phyloP scores from a whole-genome alignment of 2,113 vertebrate species.

The Colistium nudipinnis region DNA sequence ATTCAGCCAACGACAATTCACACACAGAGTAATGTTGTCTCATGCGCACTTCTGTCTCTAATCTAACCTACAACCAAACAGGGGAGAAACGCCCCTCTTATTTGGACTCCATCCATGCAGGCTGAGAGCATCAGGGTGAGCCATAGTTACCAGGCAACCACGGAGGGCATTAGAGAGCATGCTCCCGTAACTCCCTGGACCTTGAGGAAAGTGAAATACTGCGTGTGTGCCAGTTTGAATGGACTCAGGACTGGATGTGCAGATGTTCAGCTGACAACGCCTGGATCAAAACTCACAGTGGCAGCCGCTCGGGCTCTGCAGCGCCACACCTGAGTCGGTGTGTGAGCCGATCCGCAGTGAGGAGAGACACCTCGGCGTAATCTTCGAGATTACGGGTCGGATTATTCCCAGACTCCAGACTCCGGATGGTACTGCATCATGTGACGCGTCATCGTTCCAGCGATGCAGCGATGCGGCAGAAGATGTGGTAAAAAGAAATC shows the following conservation, averaged over 20 bases:
- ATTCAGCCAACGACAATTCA: background rate
- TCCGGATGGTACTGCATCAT: constrained; percentile 1
- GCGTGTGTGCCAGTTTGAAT: constrained; percentile 19
- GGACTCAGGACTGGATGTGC: constrained; percentile 37
- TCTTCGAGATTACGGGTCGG: background rate
- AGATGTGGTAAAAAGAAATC: background rate
- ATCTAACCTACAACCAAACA: constrained; percentile 22
- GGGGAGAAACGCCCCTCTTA: background rate
- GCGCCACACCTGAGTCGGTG: constrained; percentile 17
- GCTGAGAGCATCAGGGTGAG: constrained; percentile 36
- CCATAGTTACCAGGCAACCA: constrained; percentile 63
- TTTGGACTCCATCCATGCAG: constrained; percentile 26
- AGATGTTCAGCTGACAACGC: constrained; percentile 5
- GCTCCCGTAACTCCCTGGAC: constrained; percentile 25
- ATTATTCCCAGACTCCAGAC: background rate
- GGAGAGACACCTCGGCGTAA: background rate
- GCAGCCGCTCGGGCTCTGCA: background rate
- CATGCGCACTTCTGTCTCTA: background rate
- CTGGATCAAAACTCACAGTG: too few relatives aligned
- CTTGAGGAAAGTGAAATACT: constrained; percentile 32
- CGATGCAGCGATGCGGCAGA: constrained; percentile 58
- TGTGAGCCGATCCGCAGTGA: constrained; percentile 20
- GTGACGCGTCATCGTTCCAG: constrained; percentile 5
- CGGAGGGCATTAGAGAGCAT: constrained; percentile 37
- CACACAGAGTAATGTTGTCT: background rate